phyloP scores from a whole-genome alignment of 2,113 vertebrate species.

The Podocnemis expansa region DNA sequence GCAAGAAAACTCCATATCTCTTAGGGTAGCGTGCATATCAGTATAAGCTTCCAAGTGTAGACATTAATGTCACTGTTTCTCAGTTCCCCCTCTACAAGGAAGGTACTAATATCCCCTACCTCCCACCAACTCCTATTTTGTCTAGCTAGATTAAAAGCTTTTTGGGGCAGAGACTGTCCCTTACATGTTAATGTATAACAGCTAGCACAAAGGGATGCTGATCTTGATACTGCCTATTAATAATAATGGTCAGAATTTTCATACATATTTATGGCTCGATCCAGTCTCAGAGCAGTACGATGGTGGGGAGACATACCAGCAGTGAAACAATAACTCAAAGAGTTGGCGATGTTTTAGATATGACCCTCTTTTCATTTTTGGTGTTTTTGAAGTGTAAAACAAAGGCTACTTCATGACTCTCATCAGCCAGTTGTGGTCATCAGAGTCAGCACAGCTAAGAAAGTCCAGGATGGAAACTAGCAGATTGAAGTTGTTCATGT shows the following conservation, averaged over 20 bases:
- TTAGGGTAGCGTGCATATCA: not conserved
- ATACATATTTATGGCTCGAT: rapidly evolving
- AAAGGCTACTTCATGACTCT: not conserved
- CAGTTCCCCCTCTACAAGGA: not conserved
- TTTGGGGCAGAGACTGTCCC: not conserved
- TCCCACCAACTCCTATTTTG: not conserved
- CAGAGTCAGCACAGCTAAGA: not conserved
- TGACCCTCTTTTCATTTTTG: rapidly evolving
- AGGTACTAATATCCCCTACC: not conserved
- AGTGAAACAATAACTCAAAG: not conserved
- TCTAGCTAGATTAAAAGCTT: not conserved
- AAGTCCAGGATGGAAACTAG: not conserved
- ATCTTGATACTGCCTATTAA: not conserved
- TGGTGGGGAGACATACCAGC: not conserved
- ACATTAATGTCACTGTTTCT: not conserved
- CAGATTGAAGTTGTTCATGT: rapidly evolving
- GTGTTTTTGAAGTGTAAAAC: not conserved
- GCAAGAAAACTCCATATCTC: not conserved
- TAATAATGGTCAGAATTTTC: not conserved
- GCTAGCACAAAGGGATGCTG: not conserved
- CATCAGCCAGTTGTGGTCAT: not conserved
- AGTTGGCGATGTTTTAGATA: rapidly evolving
- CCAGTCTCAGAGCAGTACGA: not conserved
- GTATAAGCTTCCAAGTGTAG: not conserved
- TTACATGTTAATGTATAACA: not conserved